A percentile compares a stretch with the other conserved stretches of the same genome.
Evolutionary conservation across 2,113 vertebrate species (phyloP).

Genomic region (Pseudopipra pipra): DNA sequence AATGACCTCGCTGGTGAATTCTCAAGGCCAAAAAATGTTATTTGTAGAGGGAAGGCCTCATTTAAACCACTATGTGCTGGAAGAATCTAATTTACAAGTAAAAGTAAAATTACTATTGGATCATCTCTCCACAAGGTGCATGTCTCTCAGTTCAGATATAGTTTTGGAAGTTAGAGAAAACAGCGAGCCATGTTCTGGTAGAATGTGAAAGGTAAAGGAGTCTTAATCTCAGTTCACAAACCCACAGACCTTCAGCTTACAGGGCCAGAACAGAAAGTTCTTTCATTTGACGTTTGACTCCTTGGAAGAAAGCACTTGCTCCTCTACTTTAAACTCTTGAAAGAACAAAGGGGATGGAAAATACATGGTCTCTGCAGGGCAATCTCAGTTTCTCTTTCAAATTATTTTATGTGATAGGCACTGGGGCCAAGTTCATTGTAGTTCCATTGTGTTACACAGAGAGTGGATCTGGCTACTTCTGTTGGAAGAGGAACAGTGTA

Average conservation of each 20-base stretch:
- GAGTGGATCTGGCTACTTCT: not conserved
- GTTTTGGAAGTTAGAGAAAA: not conserved
- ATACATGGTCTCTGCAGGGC: not conserved
- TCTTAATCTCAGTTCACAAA: not conserved
- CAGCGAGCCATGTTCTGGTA: not conserved
- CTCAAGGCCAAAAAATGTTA: not conserved
- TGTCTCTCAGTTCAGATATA: not conserved
- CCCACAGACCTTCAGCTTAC: not conserved
- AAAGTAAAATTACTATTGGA: not conserved
- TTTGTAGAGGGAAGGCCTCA: not conserved
- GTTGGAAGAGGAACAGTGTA: not conserved
- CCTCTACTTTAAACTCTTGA: not conserved
- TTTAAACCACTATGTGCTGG: not conserved
- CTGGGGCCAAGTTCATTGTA: not conserved
- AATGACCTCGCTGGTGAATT: not conserved
- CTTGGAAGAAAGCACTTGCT: slow-evolving; percentile 5
- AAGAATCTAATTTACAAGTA: not conserved
- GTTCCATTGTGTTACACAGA: not conserved
- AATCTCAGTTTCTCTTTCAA: not conserved
- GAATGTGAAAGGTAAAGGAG: not conserved
- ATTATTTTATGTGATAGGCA: not conserved
- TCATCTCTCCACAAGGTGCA: not conserved
- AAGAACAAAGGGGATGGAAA: not conserved
- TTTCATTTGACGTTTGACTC: not conserved
- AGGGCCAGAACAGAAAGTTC: not conserved